These are phyloP conservation scores for Plumapathes pennacea DNA, from an alignment of 92 coral and sea anemone species.

Conservation along the genomic window DNA sequence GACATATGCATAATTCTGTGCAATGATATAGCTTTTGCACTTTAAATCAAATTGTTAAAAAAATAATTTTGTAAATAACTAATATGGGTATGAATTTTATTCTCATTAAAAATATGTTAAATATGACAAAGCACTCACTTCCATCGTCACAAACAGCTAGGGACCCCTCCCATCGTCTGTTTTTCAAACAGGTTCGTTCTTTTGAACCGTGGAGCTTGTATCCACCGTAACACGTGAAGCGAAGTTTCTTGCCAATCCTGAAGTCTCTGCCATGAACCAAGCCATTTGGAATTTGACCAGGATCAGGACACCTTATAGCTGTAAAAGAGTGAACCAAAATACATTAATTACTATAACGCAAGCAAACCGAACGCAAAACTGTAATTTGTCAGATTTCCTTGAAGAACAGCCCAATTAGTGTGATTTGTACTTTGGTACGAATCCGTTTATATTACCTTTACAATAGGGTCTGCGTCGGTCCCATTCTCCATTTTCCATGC, in stretches of 20 bases:
- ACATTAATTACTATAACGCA: background rate
- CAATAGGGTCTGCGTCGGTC: slow-evolving; percentile 46
- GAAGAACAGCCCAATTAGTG: background rate
- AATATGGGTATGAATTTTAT: too few species aligned
- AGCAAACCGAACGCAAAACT: background rate
- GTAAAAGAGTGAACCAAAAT: background rate
- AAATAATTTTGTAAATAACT: too few species aligned
- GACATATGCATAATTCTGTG: too few species aligned
- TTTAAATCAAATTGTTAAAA: too few species aligned
- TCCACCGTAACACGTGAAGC: slow-evolving; percentile 70
- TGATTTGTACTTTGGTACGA: background rate
- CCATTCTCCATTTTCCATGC: slow-evolving; percentile 48
- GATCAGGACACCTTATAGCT: slow-evolving; percentile 69
- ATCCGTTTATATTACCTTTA: slow-evolving; percentile 32
- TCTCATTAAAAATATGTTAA: too few species aligned
- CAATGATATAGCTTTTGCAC: too few species aligned
- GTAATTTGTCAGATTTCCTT: background rate
- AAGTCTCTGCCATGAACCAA: slow-evolving; percentile 41
- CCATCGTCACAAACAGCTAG: slow-evolving; percentile 70
- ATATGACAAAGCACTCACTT: slow-evolving; percentile 47
- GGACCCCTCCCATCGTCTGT: slow-evolving; percentile 76
- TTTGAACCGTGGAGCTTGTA: slow-evolving; percentile 69
- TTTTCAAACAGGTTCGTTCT: slow-evolving; percentile 62
- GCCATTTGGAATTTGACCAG: slow-evolving; percentile 68
- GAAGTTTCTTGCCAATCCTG: slow-evolving; percentile 51